phyloP scores from a whole-genome alignment of 2,888 invertebrate species.

The Hirtodrosophila confusa region DNA sequence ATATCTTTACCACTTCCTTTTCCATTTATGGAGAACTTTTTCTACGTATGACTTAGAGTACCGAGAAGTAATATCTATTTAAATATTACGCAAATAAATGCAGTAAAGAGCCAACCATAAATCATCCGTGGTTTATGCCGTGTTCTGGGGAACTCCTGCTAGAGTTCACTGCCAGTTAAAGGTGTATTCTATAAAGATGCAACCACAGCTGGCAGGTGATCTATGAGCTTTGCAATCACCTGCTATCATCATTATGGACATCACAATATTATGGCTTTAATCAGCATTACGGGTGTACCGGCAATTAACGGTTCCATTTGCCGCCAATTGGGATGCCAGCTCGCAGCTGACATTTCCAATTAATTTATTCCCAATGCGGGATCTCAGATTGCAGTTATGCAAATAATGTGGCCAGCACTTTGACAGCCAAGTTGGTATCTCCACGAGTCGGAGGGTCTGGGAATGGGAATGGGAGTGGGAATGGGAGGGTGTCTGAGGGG shows the following conservation, averaged over 20 bases:
- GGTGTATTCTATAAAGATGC: no score
- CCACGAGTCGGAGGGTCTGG: background rate
- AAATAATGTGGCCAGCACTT: conserved; percentile 43
- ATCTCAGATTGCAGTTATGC: conserved; percentile 54
- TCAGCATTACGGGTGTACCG: background rate
- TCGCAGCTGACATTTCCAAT: conserved; percentile 56
- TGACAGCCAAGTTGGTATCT: conserved; percentile 53
- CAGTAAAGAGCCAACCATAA: no score
- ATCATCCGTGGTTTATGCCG: no score
- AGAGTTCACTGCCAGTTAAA: no score
- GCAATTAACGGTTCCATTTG: background rate
- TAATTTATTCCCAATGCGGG: conserved; percentile 63
- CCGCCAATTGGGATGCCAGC: background rate
- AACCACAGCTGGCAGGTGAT: background rate
- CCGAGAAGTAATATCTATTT: no score
- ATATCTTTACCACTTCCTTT: no score
- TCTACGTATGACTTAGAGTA: no score
- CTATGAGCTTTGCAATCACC: background rate
- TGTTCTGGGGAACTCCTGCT: no score
- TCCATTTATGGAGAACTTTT: no score
- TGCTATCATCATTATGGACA: conserved; percentile 1
- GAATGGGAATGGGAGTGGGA: no score
- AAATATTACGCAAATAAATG: no score
- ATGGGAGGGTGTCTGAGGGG: background rate
- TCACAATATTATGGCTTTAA: conserved; percentile 16